Conservation (phyloP, 2,797 vertebrate species). For the Oreonectes daqikongensis region DNA sequence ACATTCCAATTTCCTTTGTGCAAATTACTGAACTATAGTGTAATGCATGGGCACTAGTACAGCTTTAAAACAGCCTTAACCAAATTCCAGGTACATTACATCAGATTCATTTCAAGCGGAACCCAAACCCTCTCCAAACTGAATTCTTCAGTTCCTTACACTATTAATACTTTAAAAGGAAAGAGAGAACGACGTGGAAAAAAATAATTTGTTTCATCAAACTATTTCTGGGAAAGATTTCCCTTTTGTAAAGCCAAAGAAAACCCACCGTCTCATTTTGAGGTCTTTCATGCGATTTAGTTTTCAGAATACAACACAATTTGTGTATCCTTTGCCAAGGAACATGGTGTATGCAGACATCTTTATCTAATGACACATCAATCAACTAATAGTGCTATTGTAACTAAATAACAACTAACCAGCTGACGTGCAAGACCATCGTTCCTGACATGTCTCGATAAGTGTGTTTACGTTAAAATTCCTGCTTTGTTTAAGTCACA, state of each 20-base stretch:
- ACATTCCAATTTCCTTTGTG: too few relatives aligned
- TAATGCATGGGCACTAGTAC: too few relatives aligned
- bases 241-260: constrained; percentile 49
- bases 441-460: too few relatives aligned
- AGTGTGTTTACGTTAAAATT: constrained; percentile 44
- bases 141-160: constrained; percentile 32
- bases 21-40: too few relatives aligned
- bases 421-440: constrained; percentile 25
- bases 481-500: constrained; percentile 35
- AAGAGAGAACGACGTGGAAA: constrained; percentile 38
- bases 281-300: constrained; percentile 36
- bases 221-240: constrained; percentile 54
- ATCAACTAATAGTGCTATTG: constrained; percentile 29
- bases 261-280: constrained; percentile 48
- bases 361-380: constrained; percentile 13
- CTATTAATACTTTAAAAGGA: constrained; percentile 48
- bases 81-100: constrained; percentile 44
- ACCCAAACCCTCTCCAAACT: constrained; percentile 23
- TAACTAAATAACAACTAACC: constrained; percentile 49
- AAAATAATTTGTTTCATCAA: constrained; percentile 47
- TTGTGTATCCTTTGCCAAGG: constrained; percentile 16
- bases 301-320: constrained; percentile 24
- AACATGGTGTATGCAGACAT: constrained; percentile 29
- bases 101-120: constrained; percentile 32
- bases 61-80: constrained; percentile 34